A percentile compares a stretch with the other conserved stretches of the same genome.
phyloP scores from a whole-genome alignment of 1,140 invertebrate species.

The Amyelois transitella region DNA sequence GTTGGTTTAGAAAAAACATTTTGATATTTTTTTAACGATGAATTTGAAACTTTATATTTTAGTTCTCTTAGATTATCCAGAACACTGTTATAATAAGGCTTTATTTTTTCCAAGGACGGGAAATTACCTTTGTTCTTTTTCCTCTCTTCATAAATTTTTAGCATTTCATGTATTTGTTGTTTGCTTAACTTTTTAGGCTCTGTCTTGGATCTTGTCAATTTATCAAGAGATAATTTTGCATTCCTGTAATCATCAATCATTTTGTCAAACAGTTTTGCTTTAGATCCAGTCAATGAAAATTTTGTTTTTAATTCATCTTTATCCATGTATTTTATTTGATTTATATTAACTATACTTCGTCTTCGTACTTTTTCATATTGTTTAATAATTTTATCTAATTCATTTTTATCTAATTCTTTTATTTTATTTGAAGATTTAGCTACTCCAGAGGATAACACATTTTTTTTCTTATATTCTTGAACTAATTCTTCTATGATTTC shows the following conservation, averaged over 20 bases:
- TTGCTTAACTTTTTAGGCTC: conserved; percentile 5
- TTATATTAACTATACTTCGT: background rate
- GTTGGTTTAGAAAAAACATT: background rate
- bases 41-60: background rate
- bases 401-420: conserved; percentile 23
- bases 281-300: background rate
- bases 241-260: conserved; percentile 13
- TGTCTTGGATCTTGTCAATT: conserved; percentile 2
- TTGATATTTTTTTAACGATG: background rate
- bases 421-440: conserved; percentile 7
- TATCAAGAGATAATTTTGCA: conserved; percentile 7
- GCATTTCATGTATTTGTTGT: conserved; percentile 8
- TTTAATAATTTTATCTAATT: conserved; percentile 24
- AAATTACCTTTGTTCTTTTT: background rate
- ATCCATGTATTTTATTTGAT: conserved; percentile 4
- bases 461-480: conserved; percentile 26
- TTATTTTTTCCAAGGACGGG: background rate
- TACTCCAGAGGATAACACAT: conserved; percentile 19
- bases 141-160: conserved; percentile 3
- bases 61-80: background rate
- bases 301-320: conserved; percentile 12
- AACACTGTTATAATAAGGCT: background rate
- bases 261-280: conserved; percentile 1
- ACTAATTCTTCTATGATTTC: conserved; percentile 23
- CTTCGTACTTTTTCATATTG: conserved; percentile 20